Evolutionary conservation across 2,888 invertebrate genomes (phyloP), one percentile per base, ranked within the genome.

Genomic region (Drosophila monieri): DNA sequence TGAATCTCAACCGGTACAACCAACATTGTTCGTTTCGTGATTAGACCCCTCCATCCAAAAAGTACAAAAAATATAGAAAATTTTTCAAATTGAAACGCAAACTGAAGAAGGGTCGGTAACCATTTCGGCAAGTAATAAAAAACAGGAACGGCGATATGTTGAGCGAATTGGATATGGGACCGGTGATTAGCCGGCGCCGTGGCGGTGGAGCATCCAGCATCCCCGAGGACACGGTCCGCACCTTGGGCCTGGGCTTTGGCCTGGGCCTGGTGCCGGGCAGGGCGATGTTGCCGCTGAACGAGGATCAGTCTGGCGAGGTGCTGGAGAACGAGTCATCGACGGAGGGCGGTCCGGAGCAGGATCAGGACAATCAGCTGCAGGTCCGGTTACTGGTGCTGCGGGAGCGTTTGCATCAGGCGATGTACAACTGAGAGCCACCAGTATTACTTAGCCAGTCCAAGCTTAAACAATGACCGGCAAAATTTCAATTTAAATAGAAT

Each of bases 381-480:
- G 67, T 70, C 58, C 79, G 79, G 14, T 23, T 81, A 14, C 30
- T 78, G 37, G 66, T 77, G 10, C 52, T 81, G 0, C 57, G 73
- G 23, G 81, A 81, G 41, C 74, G 81, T 5, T 44, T 79, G 10
- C 81, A 70, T 8, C 78, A 81, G 37, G 79, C 67, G 6, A 54
- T 79, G 12, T 79, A 65, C 59, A 70, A 75, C 41, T 78, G 43
- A 69, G 9, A 3, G 9, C 5, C n/a, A 1, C n/a, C 10, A n/a
- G 14, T 5, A 35, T 6, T 14, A n/a, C n/a, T 6, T n/a, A 6
- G 35, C 48, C 14, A 48, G 30, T 6, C 30, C 30, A 18, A 10
- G 18, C 43, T 21, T 12, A 43, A 21, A 5, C 43, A 10, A 12
- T 10, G 14, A 8, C 43, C 21, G 21, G 43, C 43, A 15, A 43